Base-by-base conservation (phyloP, 2,113 vertebrate species). In the Trogon surrucura region DNA sequence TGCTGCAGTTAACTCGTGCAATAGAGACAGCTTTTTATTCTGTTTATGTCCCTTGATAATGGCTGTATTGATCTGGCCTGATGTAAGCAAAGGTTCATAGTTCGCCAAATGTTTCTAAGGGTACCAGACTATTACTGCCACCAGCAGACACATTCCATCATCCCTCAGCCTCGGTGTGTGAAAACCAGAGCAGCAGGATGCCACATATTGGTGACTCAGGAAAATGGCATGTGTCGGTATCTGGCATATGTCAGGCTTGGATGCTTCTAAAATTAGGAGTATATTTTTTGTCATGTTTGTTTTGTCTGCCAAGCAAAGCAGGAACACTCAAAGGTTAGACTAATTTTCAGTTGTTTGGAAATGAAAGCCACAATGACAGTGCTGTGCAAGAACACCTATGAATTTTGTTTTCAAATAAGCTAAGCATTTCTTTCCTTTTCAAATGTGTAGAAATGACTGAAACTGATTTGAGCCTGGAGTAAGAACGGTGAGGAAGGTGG, bases 1-100 rank as follows among this genome's bases (percentile, higher is more conserved):
- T 95, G 81, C 90, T 78, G 85, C 88, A 78, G 88, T 97, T 97
- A 97, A 96, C 95, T 95, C 93, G 57, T 93, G 93, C 95, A 91
- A 78, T 67, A 90, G 81, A 92, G 89, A 94, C 70, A 77, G 84
- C 70, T 79, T 95, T 96, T 94, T 96, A 90, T 95, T 91, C 92
- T 86, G 86, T 95, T 97, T 97, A 93, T 89, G 82, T 96, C 79
- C 84, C 86, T 81, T 92, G 95, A 48, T 96, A 97, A 96, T 73
- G 84, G 83, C 65, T 80, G 89, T 96, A 96, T 97, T 93, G 97
- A 97, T 95, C 96, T 73, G 93, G 32, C 83, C 92, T 81, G 74
- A 94, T 91, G 86, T 96, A 96, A 97, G 88, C 93, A 95, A 80
- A 95, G 80, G 94, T 95, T 96, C 92, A 95, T 80, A 66, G 81